Base-by-base conservation (phyloP, 2,888 invertebrate species). In the Patella depressa region DNA sequence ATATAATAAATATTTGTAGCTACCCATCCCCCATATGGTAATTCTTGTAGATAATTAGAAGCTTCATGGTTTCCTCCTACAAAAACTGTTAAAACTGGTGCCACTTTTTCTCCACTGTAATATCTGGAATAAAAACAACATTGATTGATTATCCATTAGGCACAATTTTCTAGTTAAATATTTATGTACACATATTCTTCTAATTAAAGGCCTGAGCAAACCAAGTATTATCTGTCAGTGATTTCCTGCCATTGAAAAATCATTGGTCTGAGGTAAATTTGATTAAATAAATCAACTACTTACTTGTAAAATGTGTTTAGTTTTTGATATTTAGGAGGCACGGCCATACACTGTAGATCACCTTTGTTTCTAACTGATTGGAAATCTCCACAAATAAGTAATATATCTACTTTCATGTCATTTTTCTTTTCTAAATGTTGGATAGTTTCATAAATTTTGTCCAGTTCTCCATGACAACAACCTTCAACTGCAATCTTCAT, bases 41-140 rank as follows among this genome's bases (percentile, higher is more conserved):
- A 91, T 91, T 99, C 91, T 78, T 98, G 97, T 76, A 99, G 93
- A 92, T 97, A 97, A 92, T 98, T 98, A 0, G 98, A 98, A 1
- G 99, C 98, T 93, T 99, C 99, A 91, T 99, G 99, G 92, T 99
- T 99, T 4, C 99, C 99, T 15, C 99, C 99, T 89, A 99, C 96
- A 89, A 99, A 98, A 83, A 99, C 93, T 0, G 99, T 99, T 79
- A 98, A 92, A 72, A 97, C 93, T 0, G 98, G 98, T 0, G 98
- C 98, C 80, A 93, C 92, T 89, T 95, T 96, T 91, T 98, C 96
- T 11, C 98, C 98, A 83, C 95, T 96, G 90, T 98, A 98, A 92
- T 98, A 98, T 91, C 98, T 98, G 80, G 5, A 78, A 78, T 79
- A 77, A 75, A 74, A 74, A 81, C n/a, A 71, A 45, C 45, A 45